Conservation (phyloP, 2,113 vertebrate species). For the Murina feae region DNA sequence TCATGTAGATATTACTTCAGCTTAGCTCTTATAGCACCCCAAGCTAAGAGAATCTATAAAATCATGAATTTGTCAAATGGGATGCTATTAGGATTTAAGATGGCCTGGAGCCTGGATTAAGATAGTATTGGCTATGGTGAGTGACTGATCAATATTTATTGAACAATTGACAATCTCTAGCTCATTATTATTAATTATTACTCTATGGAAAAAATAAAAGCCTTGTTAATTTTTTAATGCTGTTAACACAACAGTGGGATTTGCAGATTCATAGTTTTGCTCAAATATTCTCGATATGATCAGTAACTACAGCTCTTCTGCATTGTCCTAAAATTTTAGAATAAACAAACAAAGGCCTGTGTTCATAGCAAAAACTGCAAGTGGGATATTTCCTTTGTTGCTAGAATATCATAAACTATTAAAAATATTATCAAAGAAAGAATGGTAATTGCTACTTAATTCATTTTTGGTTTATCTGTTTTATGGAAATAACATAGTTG, state of each 20-base stretch:
- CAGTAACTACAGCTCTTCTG: background rate
- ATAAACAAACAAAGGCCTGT: slow-evolving; percentile 8
- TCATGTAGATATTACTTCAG: slow-evolving; percentile 28
- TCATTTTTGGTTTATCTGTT: background rate
- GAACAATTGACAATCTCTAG: background rate
- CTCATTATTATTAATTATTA: background rate
- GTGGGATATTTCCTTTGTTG: background rate
- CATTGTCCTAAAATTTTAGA: slow-evolving; percentile 36
- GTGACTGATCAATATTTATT: slow-evolving; percentile 7
- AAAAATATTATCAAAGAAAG: slow-evolving; percentile 7
- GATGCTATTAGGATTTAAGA: slow-evolving; percentile 19
- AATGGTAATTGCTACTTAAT: background rate
- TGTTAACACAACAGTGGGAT: background rate
- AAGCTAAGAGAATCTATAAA: slow-evolving; percentile 40
- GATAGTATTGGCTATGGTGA: background rate
- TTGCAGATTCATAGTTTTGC: slow-evolving; percentile 13
- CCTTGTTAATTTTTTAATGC: background rate
- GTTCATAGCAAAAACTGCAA: background rate
- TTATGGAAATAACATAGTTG: slow-evolving; percentile 15
- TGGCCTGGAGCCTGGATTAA: background rate
- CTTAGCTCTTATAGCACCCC: background rate
- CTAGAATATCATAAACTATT: slow-evolving; percentile 24
- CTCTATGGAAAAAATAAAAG: background rate
- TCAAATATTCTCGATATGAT: background rate
- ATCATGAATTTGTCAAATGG: slow-evolving; percentile 16